phyloP scores from a whole-genome alignment of 2,113 vertebrate species.

The Scopus umbretta region DNA sequence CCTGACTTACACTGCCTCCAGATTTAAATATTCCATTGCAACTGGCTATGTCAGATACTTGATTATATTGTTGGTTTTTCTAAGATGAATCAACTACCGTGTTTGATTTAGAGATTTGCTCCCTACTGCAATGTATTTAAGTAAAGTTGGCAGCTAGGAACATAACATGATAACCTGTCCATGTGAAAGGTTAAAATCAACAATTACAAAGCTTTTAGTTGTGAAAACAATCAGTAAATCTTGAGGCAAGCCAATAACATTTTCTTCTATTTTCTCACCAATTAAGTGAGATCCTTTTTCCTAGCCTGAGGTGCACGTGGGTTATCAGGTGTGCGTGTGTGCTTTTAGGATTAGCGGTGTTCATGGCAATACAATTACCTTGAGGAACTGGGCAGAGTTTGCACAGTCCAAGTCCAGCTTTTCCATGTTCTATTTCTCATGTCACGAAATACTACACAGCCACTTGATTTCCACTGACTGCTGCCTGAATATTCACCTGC shows the following conservation, averaged over 20 bases:
- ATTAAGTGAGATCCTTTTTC: slow-evolving; percentile 70
- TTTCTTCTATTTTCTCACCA: slow-evolving; percentile 74
- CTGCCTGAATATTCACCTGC: not conserved
- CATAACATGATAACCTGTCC: not conserved
- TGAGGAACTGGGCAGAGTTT: not conserved
- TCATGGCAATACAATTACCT: slow-evolving; percentile 2
- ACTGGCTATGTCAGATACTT: not conserved
- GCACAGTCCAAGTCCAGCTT: not conserved
- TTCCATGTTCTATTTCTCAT: not conserved
- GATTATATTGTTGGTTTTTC: slow-evolving; percentile 16
- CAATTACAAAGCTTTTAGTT: slow-evolving; percentile 73
- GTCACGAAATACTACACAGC: not conserved
- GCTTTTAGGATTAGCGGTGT: slow-evolving; percentile 48
- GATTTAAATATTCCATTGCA: not conserved
- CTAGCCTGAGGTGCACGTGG: slow-evolving; percentile 27
- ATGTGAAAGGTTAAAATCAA: slow-evolving; percentile 67
- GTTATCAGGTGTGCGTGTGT: slow-evolving; percentile 43
- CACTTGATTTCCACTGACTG: not conserved
- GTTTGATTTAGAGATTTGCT: slow-evolving; percentile 48
- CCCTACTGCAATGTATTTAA: not conserved
- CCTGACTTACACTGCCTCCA: not conserved
- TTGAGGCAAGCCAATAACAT: slow-evolving; percentile 58
- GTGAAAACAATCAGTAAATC: slow-evolving; percentile 75
- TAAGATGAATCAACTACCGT: not conserved
- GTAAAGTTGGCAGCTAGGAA: not conserved